phyloP scores from a whole-genome alignment of 2,888 invertebrate species.

The Scaptomyza tumidula region DNA sequence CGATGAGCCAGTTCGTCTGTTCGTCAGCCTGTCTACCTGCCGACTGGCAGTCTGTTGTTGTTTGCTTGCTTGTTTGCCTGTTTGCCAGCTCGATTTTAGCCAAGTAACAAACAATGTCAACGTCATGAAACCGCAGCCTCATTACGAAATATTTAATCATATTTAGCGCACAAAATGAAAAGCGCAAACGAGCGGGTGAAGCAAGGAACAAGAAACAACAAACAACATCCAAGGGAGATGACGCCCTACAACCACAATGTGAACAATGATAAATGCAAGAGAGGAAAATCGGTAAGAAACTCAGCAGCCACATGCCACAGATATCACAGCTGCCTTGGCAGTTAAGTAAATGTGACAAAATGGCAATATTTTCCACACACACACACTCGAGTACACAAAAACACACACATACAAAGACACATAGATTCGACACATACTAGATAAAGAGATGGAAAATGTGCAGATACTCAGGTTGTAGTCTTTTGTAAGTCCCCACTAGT shows the following conservation, averaged over 20 bases:
- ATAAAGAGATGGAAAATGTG: background rate
- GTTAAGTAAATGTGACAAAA: conserved; percentile 61
- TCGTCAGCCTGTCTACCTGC: conserved; percentile 1
- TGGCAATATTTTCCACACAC: conserved; percentile 56
- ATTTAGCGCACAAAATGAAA: conserved; percentile 61
- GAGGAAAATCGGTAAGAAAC: conserved; percentile 51
- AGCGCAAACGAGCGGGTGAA: conserved; percentile 26
- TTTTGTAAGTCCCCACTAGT: conserved; percentile 25
- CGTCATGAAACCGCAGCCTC: conserved; percentile 67
- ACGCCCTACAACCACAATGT: conserved; percentile 43
- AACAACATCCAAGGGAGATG: background rate
- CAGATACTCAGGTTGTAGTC: conserved; percentile 27
- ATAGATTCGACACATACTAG: background rate
- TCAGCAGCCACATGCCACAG: conserved; percentile 57
- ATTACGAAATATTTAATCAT: conserved; percentile 79
- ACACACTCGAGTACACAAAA: conserved; percentile 20
- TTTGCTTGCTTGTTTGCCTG: conserved; percentile 5
- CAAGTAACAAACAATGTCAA: conserved; percentile 51
- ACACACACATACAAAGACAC: background rate
- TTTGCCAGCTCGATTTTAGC: conserved; percentile 14
- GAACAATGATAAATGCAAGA: conserved; percentile 56
- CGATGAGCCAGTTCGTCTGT: conserved; percentile 42
- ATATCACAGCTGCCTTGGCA: conserved; percentile 56
- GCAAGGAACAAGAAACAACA: background rate
- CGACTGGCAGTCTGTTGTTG: background rate